Evolutionary conservation across 2,113 vertebrate genomes (phyloP).

Genomic region (Psilopsiagon aymara): DNA sequence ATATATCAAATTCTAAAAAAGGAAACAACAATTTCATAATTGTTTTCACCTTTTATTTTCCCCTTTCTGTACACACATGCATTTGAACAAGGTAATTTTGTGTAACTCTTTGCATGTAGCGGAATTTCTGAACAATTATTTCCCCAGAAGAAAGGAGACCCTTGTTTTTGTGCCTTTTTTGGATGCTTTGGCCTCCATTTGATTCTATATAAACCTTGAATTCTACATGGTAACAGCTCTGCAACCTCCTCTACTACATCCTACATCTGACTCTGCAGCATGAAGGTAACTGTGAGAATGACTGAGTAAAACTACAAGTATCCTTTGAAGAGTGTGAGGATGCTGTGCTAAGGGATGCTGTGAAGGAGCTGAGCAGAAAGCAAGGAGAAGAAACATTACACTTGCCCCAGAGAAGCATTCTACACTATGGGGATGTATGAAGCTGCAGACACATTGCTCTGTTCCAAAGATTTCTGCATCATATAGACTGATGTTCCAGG

Average conservation of each 20-base stretch:
- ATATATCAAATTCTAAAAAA: not conserved
- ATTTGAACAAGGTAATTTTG: not conserved
- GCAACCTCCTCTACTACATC: not conserved
- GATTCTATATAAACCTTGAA: not conserved
- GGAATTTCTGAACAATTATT: not conserved
- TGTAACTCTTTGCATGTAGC: not conserved
- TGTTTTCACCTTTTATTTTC: not conserved
- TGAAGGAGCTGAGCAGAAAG: not conserved
- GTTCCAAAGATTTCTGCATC: not conserved
- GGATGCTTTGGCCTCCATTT: not conserved
- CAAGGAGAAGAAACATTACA: not conserved
- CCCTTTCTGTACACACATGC: not conserved
- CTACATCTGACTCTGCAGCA: not conserved
- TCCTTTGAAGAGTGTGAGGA: not conserved
- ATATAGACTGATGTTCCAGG: not conserved
- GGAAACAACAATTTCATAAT: not conserved
- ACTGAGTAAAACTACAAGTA: not conserved
- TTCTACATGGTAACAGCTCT: not conserved
- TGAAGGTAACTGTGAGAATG: not conserved
- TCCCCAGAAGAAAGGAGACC: not conserved
- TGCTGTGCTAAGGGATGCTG: not conserved
- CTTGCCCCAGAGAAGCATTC: not conserved
- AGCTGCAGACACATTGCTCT: not conserved
- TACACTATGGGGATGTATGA: not conserved
- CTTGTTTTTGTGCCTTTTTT: not conserved